phyloP scores from a whole-genome alignment of 2,113 vertebrate species.

The Trachemys scripta region DNA sequence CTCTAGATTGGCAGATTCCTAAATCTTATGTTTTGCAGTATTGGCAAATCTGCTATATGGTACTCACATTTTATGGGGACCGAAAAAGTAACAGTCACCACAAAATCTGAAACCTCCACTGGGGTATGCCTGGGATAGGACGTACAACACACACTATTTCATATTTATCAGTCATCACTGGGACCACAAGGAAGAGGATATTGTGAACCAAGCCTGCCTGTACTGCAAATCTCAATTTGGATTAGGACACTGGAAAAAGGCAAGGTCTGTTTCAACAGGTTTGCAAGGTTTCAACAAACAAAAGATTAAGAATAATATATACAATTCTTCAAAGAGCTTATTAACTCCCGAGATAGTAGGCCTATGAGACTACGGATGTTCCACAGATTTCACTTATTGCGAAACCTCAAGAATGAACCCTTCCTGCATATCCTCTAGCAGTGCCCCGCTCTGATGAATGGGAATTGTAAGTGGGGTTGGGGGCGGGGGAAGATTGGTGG shows the following conservation, averaged over 20 bases:
- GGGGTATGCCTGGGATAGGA: not conserved
- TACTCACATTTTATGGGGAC: slow-evolving; percentile 21
- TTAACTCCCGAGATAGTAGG: not conserved
- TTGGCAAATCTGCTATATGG: slow-evolving; percentile 3
- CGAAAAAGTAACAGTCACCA: slow-evolving; percentile 18
- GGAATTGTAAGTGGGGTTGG: not conserved
- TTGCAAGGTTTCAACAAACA: not conserved
- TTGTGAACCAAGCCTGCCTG: not conserved
- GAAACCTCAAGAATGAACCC: not conserved
- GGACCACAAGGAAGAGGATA: slow-evolving; percentile 4
- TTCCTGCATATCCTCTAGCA: not conserved
- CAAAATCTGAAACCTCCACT: not conserved
- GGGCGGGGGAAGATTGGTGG: not conserved
- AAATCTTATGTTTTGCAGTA: not conserved
- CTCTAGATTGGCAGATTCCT: slow-evolving; percentile 8
- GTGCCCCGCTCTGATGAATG: not conserved
- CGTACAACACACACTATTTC: slow-evolving; percentile 9
- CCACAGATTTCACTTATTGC: not conserved
- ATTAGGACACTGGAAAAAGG: not conserved
- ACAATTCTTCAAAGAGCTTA: not conserved
- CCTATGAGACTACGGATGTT: not conserved
- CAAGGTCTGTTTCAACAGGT: slow-evolving; percentile 7
- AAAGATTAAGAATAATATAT: not conserved
- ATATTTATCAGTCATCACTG: slow-evolving; percentile 10
- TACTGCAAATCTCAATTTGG: not conserved